These are phyloP conservation scores for Melanaphis sacchari DNA, from an alignment of 1,140 invertebrate species.

Conservation along the genomic window DNA sequence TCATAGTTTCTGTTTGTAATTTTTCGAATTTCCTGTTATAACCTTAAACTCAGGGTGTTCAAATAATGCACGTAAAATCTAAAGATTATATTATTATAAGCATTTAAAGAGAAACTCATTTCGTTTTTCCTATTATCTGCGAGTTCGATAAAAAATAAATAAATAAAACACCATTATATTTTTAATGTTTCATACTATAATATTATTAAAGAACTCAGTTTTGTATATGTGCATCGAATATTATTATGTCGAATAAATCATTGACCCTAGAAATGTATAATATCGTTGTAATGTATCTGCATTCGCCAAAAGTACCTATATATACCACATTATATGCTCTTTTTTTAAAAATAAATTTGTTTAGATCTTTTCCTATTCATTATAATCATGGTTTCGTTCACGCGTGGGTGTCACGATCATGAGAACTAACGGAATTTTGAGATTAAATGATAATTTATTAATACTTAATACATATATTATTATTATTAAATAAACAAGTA, in stretches of 20 bases:
- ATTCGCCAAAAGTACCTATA: not conserved
- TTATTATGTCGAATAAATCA: not conserved
- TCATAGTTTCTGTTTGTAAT: conserved; percentile 46
- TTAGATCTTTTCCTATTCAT: not conserved
- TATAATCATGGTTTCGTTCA: conserved; percentile 34
- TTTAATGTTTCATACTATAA: conserved; percentile 9
- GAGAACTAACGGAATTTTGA: conserved; percentile 14
- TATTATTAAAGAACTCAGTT: not conserved
- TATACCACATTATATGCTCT: not conserved
- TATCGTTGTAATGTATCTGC: not conserved
- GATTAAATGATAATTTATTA: conserved; percentile 17
- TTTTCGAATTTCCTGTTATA: conserved; percentile 40
- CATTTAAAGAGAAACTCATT: conserved; percentile 33
- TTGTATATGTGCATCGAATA: conserved; percentile 4
- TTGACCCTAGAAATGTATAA: conserved; percentile 29
- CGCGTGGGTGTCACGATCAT: conserved; percentile 41
- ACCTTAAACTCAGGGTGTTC: conserved; percentile 18
- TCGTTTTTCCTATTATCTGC: conserved; percentile 6
- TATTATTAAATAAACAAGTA: not conserved
- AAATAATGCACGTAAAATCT: conserved; percentile 12
- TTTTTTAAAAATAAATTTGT: not conserved
- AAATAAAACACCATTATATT: conserved; percentile 11
- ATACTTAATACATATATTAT: not conserved
- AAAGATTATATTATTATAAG: conserved; percentile 21
- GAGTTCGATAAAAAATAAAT: conserved; percentile 11